Evolutionary conservation across 1,140 invertebrate genomes (phyloP).

Genomic region (Melitaea cinxia): DNA sequence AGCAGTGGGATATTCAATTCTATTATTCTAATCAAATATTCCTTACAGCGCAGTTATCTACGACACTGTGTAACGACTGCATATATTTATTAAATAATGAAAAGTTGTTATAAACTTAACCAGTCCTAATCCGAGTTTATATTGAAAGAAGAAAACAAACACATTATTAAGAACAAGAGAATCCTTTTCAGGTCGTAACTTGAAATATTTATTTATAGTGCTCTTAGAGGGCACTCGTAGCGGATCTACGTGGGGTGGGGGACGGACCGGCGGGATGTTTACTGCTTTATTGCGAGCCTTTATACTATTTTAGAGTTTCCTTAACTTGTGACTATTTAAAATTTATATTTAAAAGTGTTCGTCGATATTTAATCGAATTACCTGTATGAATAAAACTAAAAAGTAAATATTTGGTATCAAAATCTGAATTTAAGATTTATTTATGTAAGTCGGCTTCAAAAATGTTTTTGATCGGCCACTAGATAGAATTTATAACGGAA

Average conservation of each 20-base stretch:
- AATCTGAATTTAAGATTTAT: no score
- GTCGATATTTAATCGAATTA: background rate
- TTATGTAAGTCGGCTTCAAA: no score
- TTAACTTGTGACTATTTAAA: conserved; percentile 4
- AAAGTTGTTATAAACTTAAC: background rate
- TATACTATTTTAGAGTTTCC: conserved; percentile 9
- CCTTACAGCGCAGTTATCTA: no score
- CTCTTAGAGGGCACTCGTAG: conserved; percentile 28
- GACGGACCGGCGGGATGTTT: conserved; percentile 1
- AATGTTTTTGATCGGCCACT: no score
- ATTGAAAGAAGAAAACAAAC: conserved; percentile 24
- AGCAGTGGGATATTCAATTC: no score
- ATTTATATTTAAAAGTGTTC: background rate
- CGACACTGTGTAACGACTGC: no score
- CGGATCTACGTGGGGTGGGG: conserved; percentile 15
- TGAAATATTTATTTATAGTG: conserved; percentile 47
- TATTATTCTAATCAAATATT: no score
- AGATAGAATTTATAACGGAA: no score
- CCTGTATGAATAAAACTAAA: no score
- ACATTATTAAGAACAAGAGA: conserved; percentile 43
- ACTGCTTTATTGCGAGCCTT: conserved; percentile 5
- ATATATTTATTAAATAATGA: background rate
- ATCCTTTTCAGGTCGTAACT: conserved; percentile 34
- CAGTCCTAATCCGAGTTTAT: conserved; percentile 8
- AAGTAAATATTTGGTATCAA: no score